Base-by-base conservation (phyloP, 2,797 vertebrate genomes). In the Uromys caudimaculatus region DNA sequence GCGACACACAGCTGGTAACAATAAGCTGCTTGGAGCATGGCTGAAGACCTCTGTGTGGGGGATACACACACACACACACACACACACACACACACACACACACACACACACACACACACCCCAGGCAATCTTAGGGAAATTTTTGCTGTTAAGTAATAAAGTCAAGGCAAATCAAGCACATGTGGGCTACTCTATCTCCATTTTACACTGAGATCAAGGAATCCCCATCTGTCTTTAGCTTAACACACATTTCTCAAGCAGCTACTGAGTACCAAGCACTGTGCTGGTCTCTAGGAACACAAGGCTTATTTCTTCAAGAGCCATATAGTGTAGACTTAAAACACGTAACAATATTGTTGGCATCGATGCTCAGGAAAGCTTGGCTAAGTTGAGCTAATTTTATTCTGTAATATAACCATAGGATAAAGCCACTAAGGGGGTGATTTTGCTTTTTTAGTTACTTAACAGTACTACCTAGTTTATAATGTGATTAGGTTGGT, bases 301-400 rank as follows among this genome's bases (percentile, higher is more conserved):
- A 92, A 76, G 76, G 84, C 83, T 93, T 94, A 69, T 52, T 47
- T 81, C 92, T 41, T 81, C 35, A 89, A 83, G 50, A n/a, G 78
- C 89, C 6, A 73, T 83, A 44, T 8, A 67, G 78, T 27, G 19
- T 92, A 73, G 90, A 84, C 67, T 94, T 58, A 79, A 93, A 96
- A 69, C 21, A 81, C 13, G 50, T 67, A 38, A 67, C 11, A 91
- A 87, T 87, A 4, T 87, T 11, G 24, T 73, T 71, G 44, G 38
- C 41, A 38, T 60, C 91, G 47, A 75, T 83, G 17, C 23, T 93
- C 62, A 77, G 10, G 71, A 87, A 81, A 96, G 93, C n/a, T 44
- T 91, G 56, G 47, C 21, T 95, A 52, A 89, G 44, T 79, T 64
- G 62, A 96, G 90, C 12, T 52, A 93, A 78, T 77, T 17, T 85